These are phyloP conservation scores for Coryphaenoides rupestris DNA, from an alignment of 2,113 vertebrate genomes.

Conservation along the genomic window DNA sequence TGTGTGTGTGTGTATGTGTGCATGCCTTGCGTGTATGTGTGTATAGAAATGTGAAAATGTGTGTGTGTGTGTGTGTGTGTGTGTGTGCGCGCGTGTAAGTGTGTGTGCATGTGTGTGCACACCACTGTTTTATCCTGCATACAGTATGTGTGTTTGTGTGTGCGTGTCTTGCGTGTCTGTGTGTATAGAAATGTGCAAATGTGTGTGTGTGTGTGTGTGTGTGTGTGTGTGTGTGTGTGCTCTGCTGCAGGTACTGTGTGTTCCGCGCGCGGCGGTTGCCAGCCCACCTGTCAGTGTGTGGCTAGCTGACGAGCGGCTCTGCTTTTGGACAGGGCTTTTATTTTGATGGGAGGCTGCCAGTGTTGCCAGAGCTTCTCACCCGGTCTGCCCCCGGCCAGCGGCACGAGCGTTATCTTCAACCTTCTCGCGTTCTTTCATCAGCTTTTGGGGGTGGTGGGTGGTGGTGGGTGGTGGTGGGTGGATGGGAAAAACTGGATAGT, in stretches of 20 bases:
- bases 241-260: slow-evolving; percentile 23
- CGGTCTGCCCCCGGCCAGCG: slow-evolving; percentile 41
- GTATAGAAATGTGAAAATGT: not conserved
- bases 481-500: not conserved
- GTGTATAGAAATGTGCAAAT: not conserved
- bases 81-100: not conserved
- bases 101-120: not conserved
- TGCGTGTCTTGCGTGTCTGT: no score
- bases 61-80: slow-evolving; percentile 8
- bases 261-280: no score
- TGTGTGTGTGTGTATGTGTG: slow-evolving; percentile 2
- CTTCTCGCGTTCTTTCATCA: slow-evolving; percentile 27
- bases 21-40: not conserved
- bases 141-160: slow-evolving; percentile 1
- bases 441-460: slow-evolving; percentile 14
- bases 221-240: slow-evolving; percentile 16
- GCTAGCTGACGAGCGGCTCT: slow-evolving; percentile 12
- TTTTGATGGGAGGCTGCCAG: slow-evolving; percentile 25
- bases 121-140: no score
- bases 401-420: slow-evolving; percentile 37
- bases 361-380: slow-evolving; percentile 35
- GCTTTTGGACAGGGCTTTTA: slow-evolving; percentile 20
- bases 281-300: slow-evolving; percentile 27
- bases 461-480: slow-evolving; percentile 6
- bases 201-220: slow-evolving; percentile 15